Evolutionary conservation across 2,113 vertebrate species (phyloP), one percentile per base, ranked within the genome.

Genomic region (Reinhardtius hippoglossoides): DNA sequence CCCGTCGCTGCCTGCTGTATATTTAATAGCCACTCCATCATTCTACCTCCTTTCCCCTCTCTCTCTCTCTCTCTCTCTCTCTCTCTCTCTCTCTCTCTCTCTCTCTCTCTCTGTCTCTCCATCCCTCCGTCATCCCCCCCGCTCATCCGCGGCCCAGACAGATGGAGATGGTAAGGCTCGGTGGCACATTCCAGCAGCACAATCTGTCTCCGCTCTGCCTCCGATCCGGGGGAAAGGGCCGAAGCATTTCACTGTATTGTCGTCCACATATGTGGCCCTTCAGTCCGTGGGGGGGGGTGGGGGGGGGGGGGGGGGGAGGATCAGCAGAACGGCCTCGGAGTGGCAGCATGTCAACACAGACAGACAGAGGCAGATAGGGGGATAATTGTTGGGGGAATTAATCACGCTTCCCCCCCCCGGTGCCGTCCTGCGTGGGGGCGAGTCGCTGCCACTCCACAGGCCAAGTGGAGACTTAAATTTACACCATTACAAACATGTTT

Each of bases 11-110:
- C 89, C 88, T 94, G 89, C 87, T 93, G 90, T 94, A 94, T 94
- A 89, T 94, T 94, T 94, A 94, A 94, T 94, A 91, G 90, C 85
- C 87, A 88, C 91, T 94, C 89, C 90, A 93, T 95, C 94, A 93
- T 93, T 87, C 92, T 91, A 87, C 93, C 87, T 87, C 79, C 77
- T 82, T 67, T 82, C 69, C 82, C 24, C 24, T 27, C 26, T 27
- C 27, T 27, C 26, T 27, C 26, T 27, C 26, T 27, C 26, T 27
- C 26, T 27, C 26, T 27, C 27, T 27, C 27, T 27, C 27, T 27
- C 27, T 27, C 27, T 27, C 27, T 31, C 27, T 67, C 83, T 60
- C 69, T 44, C 44, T 42, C 73, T 7, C 44, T 37, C 72, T 65
- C 61, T 65, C 82, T 23, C 14, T 50, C 58, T 23, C 79, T 72